phyloP scores from a whole-genome alignment of 1,140 invertebrate species.

The Mesaphorura yosii region DNA sequence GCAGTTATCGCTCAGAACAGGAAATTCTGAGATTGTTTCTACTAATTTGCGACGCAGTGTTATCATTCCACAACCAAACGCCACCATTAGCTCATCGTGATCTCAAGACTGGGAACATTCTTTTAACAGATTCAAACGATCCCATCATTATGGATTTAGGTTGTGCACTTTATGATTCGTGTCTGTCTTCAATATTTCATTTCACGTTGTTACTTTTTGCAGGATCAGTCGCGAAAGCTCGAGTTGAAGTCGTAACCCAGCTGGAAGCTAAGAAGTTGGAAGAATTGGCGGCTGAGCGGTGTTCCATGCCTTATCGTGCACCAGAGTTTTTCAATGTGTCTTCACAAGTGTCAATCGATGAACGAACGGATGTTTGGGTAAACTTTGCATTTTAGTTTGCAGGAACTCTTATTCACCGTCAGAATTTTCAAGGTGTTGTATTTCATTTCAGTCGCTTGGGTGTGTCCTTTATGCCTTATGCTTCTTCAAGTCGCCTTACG shows the following conservation, averaged over 20 bases:
- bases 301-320: slow-evolving; percentile 75
- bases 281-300: slow-evolving; percentile 69
- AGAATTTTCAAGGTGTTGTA: slow-evolving; percentile 14
- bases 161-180: slow-evolving; percentile 31
- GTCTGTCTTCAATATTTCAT: neutral
- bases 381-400: neutral
- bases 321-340: slow-evolving; percentile 80
- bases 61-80: slow-evolving; percentile 58
- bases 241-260: slow-evolving; percentile 57
- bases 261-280: slow-evolving; percentile 61
- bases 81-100: slow-evolving; percentile 70
- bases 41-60: slow-evolving; percentile 61
- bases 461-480: slow-evolving; percentile 75
- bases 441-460: slow-evolving; percentile 60
- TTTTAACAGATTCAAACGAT: slow-evolving; percentile 55
- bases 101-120: slow-evolving; percentile 71
- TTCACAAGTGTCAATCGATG: slow-evolving; percentile 64
- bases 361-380: slow-evolving; percentile 80
- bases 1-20: slow-evolving; percentile 50
- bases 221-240: slow-evolving; percentile 64
- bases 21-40: slow-evolving; percentile 58
- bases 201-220: slow-evolving; percentile 3
- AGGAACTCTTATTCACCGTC: neutral
- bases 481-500: slow-evolving; percentile 75
- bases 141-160: slow-evolving; percentile 75